Evolutionary conservation across 2,113 vertebrate genomes (phyloP), one percentile per base, ranked within the genome.

Genomic region (Muscicapa adusta): DNA sequence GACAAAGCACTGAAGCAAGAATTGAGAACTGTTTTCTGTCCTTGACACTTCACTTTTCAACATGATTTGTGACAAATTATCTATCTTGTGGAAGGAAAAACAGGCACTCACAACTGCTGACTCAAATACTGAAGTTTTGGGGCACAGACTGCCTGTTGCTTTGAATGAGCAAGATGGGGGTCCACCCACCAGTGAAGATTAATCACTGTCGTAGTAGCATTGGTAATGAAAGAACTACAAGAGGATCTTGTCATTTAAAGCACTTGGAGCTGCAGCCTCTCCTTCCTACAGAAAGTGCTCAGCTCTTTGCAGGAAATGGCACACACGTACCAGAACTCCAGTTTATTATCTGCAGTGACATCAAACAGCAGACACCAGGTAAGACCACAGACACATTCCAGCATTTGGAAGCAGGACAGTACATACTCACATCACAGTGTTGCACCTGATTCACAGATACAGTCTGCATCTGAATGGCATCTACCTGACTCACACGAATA

Each of bases 321-420:
- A 45, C 34, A 22, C 0, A 47, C 0, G 1, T 28, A 48, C 31
- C 38, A 62, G 23, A 54, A 60, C 38, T 25, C 42, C 11, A 1
- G 8, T 66, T 83, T 5, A 47, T n/a, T 17, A 13, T 8, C 48
- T 54, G 56, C 3, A 48, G 24, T 26, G 28, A 40, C 86, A 83
- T n/a, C 43, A n/a, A 72, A 47, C 18, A 77, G 51, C 34, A 58
- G 24, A 22, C 29, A 45, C 11, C 51, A 34, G 18, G 14, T 2
- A 29, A 53, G 36, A 65, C 18, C 14, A 47, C 40, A 48, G 61
- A 24, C n/a, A 28, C 0, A 0, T 57, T 53, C 40, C 48, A 57
- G 25, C 42, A 33, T 28, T 25, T 50, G 54, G 36, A 58, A 78
- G 45, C 48, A 61, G 47, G 71, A 73, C 33, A 43, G 18, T 4